Evolutionary conservation across 2,797 vertebrate genomes (phyloP).

Genomic region (Anolis apletophallus): DNA sequence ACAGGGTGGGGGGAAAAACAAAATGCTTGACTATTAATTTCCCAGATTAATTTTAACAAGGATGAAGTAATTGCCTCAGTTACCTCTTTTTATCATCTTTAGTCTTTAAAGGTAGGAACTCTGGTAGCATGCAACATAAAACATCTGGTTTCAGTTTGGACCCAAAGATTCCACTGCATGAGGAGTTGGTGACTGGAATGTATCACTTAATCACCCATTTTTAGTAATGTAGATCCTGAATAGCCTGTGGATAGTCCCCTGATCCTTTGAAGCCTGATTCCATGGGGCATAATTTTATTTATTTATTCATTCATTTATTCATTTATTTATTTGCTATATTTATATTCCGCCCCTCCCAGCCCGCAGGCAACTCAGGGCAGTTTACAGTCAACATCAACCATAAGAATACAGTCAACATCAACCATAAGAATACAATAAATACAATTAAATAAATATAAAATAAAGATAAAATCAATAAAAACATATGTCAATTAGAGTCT

Average conservation of each 20-base stretch:
- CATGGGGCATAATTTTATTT: background rate
- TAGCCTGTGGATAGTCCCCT: background rate
- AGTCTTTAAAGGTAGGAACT: slow-evolving; percentile 21
- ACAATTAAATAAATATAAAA: no score
- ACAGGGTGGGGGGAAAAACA: slow-evolving; percentile 50
- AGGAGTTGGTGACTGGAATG: background rate
- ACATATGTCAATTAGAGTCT: no score
- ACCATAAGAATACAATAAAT: no score
- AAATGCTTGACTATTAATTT: slow-evolving; percentile 37
- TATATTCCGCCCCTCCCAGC: no score
- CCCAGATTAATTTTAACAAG: slow-evolving; percentile 57
- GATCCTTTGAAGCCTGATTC: slow-evolving; percentile 24
- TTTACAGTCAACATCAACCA: no score
- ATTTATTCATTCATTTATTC: no score
- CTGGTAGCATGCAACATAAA: slow-evolving; percentile 53
- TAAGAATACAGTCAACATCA: no score
- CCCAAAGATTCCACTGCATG: background rate
- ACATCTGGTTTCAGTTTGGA: background rate
- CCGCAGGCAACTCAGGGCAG: no score
- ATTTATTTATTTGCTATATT: no score
- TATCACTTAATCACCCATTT: background rate
- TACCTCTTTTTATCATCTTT: slow-evolving; percentile 25
- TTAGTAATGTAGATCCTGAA: background rate
- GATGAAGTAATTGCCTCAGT: slow-evolving; percentile 46
- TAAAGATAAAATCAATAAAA: no score